Percentiles rank a stretch among this genome's conserved stretches.
Conservation (phyloP, 64 coral and sea anemone species). For the Montipora sp. region DNA sequence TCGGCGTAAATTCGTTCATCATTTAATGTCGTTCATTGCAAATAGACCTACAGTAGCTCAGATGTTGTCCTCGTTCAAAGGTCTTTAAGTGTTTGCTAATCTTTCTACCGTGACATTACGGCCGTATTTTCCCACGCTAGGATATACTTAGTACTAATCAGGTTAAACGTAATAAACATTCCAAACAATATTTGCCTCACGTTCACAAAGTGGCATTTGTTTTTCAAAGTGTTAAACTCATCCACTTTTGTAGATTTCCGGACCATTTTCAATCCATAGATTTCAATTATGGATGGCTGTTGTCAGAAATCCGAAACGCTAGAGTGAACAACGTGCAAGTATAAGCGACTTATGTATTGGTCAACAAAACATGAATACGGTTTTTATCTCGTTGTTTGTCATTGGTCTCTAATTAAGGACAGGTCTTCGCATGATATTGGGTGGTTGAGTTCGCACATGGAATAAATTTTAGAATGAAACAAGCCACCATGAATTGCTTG, state of each 20-base stretch:
- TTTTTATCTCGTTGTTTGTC: slow-evolving; percentile 5
- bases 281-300: neutral
- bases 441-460: slow-evolving; percentile 26
- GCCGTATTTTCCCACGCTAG: slow-evolving; percentile 46
- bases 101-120: slow-evolving; percentile 39
- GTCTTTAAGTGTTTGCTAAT: slow-evolving; percentile 1
- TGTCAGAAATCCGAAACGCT: slow-evolving; percentile 44
- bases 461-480: slow-evolving; percentile 38
- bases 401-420: neutral
- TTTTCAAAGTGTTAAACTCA: neutral
- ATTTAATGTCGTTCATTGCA: neutral
- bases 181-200: slow-evolving; percentile 35
- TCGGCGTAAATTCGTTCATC: neutral
- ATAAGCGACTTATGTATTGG: neutral
- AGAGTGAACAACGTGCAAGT: slow-evolving; percentile 40
- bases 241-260: neutral
- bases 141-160: slow-evolving; percentile 20
- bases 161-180: slow-evolving; percentile 8
- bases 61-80: neutral
- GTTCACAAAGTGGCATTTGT: slow-evolving; percentile 10
- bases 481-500: slow-evolving; percentile 28
- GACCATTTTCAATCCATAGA: slow-evolving; percentile 10
- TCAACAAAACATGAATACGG: neutral
- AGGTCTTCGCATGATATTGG: neutral
- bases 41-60: neutral